These are phyloP conservation scores for Pseudomyrmex flavicornis DNA, from an alignment of 1,140 invertebrate species.

Conservation along the genomic window DNA sequence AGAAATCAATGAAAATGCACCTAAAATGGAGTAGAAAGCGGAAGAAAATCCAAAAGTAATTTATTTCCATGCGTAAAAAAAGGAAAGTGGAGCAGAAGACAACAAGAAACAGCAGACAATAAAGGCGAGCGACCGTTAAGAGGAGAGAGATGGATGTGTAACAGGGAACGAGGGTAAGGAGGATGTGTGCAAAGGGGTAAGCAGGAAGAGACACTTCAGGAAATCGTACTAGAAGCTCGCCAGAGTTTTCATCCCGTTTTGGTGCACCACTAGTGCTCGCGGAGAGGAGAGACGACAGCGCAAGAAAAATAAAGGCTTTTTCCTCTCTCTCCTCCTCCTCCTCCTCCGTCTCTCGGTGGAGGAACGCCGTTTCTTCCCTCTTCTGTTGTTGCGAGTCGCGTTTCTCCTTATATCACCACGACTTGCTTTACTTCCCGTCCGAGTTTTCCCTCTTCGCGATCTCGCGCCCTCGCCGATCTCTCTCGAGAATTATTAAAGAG, in stretches of 20 bases:
- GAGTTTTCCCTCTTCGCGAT: background rate
- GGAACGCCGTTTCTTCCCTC: slow-evolving; percentile 34
- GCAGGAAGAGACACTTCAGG: slow-evolving; percentile 62
- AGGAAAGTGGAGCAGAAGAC: background rate
- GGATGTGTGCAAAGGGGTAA: slow-evolving; percentile 50
- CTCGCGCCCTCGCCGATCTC: background rate
- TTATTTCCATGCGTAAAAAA: slow-evolving; percentile 31
- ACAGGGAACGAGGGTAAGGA: slow-evolving; percentile 1
- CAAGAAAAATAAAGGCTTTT: slow-evolving; percentile 70
- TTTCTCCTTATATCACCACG: slow-evolving; percentile 25
- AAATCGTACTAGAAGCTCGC: slow-evolving; percentile 72
- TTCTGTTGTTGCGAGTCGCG: slow-evolving; percentile 28
- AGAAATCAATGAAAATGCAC: slow-evolving; percentile 7
- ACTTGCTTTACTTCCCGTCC: slow-evolving; percentile 48
- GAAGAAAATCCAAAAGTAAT: slow-evolving; percentile 7
- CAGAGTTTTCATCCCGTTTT: slow-evolving; percentile 69
- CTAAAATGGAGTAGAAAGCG: slow-evolving; percentile 26
- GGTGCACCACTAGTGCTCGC: slow-evolving; percentile 53
- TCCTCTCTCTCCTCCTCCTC: slow-evolving; percentile 34
- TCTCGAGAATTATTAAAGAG: slow-evolving; percentile 67
- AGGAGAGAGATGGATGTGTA: slow-evolving; percentile 30
- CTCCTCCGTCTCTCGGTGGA: slow-evolving; percentile 3
- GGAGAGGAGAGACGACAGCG: slow-evolving; percentile 59
- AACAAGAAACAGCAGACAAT: slow-evolving; percentile 26
- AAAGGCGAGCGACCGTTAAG: slow-evolving; percentile 13